Evolutionary conservation across 2,888 invertebrate genomes (phyloP).

Genomic region (Hirudinaria manillensis): DNA sequence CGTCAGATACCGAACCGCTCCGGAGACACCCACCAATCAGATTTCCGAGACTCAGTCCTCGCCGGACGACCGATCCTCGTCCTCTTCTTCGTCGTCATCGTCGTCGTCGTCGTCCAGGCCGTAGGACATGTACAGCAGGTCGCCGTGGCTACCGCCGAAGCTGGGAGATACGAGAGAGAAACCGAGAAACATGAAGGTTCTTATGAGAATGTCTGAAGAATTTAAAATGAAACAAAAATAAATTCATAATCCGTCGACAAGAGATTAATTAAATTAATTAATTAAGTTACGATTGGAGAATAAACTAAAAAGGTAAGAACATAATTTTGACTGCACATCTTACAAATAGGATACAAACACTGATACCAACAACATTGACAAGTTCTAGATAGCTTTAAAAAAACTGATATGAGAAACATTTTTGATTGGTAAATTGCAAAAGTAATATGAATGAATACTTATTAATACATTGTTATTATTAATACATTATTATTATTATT

Average conservation of each 20-base stretch:
- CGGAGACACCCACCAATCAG: no score
- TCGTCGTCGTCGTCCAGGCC: constrained; percentile 44
- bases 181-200: constrained; percentile 94
- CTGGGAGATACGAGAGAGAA: constrained; percentile 76
- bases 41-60: no score
- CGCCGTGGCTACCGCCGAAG: constrained; percentile 41
- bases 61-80: not conserved
- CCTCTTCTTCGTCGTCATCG: constrained; percentile 17
- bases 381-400: no score
- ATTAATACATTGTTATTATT: no score
- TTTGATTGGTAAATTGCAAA: no score
- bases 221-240: not conserved
- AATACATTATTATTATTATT: no score
- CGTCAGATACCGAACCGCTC: no score
- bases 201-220: constrained; percentile 69
- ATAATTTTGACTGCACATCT: no score
- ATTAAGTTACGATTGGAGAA: not conserved
- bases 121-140: constrained; percentile 63
- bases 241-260: not conserved
- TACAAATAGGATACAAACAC: no score
- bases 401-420: no score
- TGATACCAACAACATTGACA: no score
- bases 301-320: not conserved
- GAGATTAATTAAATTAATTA: not conserved
- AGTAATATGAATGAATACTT: no score